Conservation (phyloP, 2,113 vertebrate species). For the Ancistrus triradiatus region DNA sequence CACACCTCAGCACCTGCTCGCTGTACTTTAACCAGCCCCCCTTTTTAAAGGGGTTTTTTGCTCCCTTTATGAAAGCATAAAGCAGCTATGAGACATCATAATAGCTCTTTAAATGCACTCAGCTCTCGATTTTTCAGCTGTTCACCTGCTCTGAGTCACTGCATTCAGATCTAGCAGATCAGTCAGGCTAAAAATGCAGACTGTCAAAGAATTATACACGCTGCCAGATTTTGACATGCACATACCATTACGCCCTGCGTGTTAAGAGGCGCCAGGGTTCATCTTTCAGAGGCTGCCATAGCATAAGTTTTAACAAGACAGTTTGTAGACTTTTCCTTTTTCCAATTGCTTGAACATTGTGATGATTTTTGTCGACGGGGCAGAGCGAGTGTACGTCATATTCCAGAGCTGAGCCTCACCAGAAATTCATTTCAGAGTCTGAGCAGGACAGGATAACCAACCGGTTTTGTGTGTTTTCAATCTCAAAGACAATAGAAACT, state of each 20-base stretch:
- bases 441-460: too few species aligned
- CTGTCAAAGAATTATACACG: slow-evolving; percentile 37
- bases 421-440: slow-evolving; percentile 28
- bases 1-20: too few species aligned
- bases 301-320: slow-evolving; percentile 19
- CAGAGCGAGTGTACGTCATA: neutral
- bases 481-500: slow-evolving; percentile 1
- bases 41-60: too few species aligned
- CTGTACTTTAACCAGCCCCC: too few species aligned
- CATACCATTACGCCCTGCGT: slow-evolving; percentile 24
- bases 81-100: too few species aligned
- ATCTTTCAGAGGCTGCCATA: slow-evolving; percentile 3
- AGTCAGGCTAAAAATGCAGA: slow-evolving; percentile 16
- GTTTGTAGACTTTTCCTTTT: slow-evolving; percentile 4
- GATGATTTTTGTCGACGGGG: neutral
- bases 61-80: too few species aligned
- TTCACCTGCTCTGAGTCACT: too few species aligned
- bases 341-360: slow-evolving; percentile 10
- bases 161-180: too few species aligned
- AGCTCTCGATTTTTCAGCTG: too few species aligned
- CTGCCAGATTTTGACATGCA: slow-evolving; percentile 24
- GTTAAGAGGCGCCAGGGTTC: slow-evolving; percentile 19
- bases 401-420: neutral
- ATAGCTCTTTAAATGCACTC: too few species aligned
- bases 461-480: neutral